Evolutionary conservation across 2,113 vertebrate genomes (phyloP), one percentile per base, ranked within the genome.

Genomic region (Myotis yumanensis): DNA sequence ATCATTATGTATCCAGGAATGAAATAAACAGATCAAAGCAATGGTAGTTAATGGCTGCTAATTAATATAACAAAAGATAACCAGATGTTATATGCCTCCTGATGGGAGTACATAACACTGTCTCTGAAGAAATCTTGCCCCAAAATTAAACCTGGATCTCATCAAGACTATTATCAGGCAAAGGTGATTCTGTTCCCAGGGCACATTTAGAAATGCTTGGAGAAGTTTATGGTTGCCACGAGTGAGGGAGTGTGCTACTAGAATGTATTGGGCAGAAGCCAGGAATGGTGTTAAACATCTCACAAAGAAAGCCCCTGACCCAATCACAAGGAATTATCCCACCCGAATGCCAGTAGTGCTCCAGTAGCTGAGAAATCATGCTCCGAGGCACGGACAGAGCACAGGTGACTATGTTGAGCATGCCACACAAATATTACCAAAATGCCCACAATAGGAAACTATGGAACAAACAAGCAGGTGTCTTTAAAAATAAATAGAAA

Each of bases 371-470:
- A 83, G 71, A 83, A 92, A n/a, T n/a, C 43, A 16, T 37, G 40
- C 40, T 40, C 16, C 25, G 54, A 32, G 46, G 14, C 35, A 48
- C 20, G 30, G 20, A 22, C 16, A 43, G 35, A 87, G 7, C 35
- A 87, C 28, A 73, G 15, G 30, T 82, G 37, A 75, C 11, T 71
- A 51, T 43, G 43, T 46, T 51, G 59, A 64, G 30, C 30, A 84
- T 35, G 28, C 64, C 71, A 79, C 69, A 91, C 28, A 82, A 81
- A 51, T 35, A 57, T 59, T 69, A 92, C 77, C 84, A 91, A 91
- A 73, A 75, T 76, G 30, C 59, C 59, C 7, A 57, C 57, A 69
- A 51, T 18, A 82, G 25, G 9, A 87, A 92, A 68, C 23, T 80
- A 18, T 11, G 69, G 23, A 16, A 79, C 25, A 84, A 68, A 69